Percentiles rank a stretch among this genome's conserved stretches.
These are phyloP conservation scores for Notamacropus eugenii DNA, from an alignment of 2,797 vertebrate species.

Conservation along the genomic window DNA sequence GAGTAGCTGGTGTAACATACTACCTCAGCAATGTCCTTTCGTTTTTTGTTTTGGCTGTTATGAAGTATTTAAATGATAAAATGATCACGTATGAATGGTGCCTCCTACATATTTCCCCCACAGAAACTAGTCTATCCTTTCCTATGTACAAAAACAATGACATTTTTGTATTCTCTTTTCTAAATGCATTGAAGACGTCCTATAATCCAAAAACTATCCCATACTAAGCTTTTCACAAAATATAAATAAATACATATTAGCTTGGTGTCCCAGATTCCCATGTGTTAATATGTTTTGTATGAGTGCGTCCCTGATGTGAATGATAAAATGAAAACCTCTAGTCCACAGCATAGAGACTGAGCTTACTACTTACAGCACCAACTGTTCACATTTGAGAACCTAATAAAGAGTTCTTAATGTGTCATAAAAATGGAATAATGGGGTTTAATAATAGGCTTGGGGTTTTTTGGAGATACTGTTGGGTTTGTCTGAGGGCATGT, in stretches of 20 bases:
- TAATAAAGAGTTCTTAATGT: slow-evolving; percentile 2
- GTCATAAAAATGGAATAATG: not conserved
- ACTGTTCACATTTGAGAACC: slow-evolving; percentile 25
- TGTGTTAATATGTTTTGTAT: not conserved
- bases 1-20: not conserved
- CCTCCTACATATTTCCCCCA: not conserved
- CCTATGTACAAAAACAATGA: not conserved
- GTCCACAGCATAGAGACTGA: not conserved
- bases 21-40: not conserved
- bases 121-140: not conserved
- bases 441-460: not conserved
- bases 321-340: not conserved
- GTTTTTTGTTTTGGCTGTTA: not conserved
- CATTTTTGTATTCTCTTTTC: not conserved
- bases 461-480: slow-evolving; percentile 1
- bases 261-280: not conserved
- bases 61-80: not conserved
- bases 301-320: not conserved
- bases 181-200: not conserved
- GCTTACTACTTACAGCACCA: not conserved
- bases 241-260: not conserved
- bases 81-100: not conserved
- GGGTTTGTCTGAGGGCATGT: not conserved
- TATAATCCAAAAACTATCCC: not conserved
- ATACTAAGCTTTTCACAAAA: not conserved